Conservation (phyloP, 2,797 vertebrate species). For the Petrocephalus schoutedeni region DNA sequence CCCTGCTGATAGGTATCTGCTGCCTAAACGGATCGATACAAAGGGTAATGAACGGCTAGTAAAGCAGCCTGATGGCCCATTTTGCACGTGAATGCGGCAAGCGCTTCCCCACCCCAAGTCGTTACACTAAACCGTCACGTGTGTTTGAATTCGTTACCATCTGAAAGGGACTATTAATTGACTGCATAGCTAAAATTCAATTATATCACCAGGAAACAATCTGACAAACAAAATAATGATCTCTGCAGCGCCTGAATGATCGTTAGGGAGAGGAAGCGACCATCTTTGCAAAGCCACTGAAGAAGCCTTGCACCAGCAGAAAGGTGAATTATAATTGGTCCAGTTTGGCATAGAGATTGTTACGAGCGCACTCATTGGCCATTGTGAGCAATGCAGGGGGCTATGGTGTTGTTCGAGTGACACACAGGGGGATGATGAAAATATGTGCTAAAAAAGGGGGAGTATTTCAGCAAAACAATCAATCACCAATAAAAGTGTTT, state of each 20-base stretch:
- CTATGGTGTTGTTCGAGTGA: background rate
- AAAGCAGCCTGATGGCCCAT: constrained; percentile 81
- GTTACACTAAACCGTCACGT: constrained; percentile 83
- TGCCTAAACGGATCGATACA: constrained; percentile 80
- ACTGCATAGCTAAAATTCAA: constrained; percentile 80
- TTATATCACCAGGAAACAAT: constrained; percentile 75
- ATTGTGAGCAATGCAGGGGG: background rate
- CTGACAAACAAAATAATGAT: constrained; percentile 70
- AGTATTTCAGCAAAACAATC: background rate
- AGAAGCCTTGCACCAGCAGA: background rate
- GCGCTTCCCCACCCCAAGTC: constrained; percentile 74
- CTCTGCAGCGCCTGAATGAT: background rate
- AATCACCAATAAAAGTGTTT: background rate
- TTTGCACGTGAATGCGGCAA: constrained; percentile 95
- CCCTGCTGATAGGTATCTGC: constrained; percentile 45
- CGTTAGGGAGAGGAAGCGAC: background rate
- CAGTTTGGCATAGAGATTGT: background rate
- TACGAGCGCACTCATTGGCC: background rate
- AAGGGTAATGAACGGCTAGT: constrained; percentile 80
- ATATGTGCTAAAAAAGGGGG: background rate
- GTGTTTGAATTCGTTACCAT: constrained; percentile 89
- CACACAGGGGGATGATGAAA: background rate
- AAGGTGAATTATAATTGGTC: background rate
- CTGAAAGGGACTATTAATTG: constrained; percentile 91
- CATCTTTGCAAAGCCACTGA: background rate